A percentile compares a stretch with the other conserved stretches of the same genome.
These are phyloP conservation scores for Ascaphus truei DNA, from an alignment of 2,113 vertebrate species.

Conservation along the genomic window DNA sequence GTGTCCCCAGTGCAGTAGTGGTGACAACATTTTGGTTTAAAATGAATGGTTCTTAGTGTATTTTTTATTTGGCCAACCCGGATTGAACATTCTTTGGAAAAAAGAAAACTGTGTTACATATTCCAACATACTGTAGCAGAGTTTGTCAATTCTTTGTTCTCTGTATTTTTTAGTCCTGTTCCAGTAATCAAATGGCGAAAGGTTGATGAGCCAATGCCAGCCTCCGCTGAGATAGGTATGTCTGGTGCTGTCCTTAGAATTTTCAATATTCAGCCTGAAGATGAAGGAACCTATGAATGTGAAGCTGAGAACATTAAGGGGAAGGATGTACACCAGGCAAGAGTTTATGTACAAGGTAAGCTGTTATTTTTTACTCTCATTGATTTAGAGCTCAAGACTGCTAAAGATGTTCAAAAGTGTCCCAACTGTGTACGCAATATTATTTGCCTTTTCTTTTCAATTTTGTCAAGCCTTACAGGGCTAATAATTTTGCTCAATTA, in stretches of 20 bases:
- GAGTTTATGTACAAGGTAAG: slow-evolving; percentile 82
- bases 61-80: no score
- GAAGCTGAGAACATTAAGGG: slow-evolving; percentile 87
- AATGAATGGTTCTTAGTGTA: no score
- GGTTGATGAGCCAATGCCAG: slow-evolving; percentile 74
- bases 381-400: background rate
- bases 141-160: no score
- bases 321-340: slow-evolving; percentile 80
- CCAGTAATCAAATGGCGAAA: slow-evolving; percentile 88
- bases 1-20: no score
- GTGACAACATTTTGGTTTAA: no score
- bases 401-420: background rate
- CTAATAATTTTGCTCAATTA: background rate
- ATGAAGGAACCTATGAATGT: slow-evolving; percentile 84
- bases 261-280: slow-evolving; percentile 83
- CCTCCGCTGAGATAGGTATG: slow-evolving; percentile 76
- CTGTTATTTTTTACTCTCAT: slow-evolving; percentile 6
- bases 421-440: background rate
- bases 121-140: no score
- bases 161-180: slow-evolving; percentile 73
- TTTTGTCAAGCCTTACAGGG: background rate
- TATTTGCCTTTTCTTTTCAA: background rate
- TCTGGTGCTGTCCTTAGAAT: slow-evolving; percentile 84
- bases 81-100: no score
- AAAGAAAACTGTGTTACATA: no score